A percentile compares a stretch with the other conserved stretches of the same genome.
phyloP scores from a whole-genome alignment of 2,888 invertebrate species.

The Thysanoteuthis rhombus region DNA sequence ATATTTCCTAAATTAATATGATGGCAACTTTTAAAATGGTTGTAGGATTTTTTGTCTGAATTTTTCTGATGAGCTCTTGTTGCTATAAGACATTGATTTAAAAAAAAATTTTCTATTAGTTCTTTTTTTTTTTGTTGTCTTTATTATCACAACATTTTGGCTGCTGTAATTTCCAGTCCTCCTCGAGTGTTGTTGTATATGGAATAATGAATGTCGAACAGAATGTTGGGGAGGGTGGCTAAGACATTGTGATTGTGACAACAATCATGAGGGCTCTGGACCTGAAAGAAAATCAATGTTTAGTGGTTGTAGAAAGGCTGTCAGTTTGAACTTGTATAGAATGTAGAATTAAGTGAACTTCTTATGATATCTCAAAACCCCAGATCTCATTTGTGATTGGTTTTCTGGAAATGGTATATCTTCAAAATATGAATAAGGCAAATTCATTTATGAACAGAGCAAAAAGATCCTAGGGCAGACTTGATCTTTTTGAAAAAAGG shows the following conservation, averaged over 20 bases:
- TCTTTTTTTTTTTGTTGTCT: neutral
- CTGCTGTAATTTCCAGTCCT: neutral
- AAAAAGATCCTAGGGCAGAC: neutral
- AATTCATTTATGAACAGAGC: no score
- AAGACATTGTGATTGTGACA: neutral
- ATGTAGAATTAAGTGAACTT: neutral
- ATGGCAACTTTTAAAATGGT: neutral
- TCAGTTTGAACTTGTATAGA: neutral
- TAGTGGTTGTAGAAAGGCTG: neutral
- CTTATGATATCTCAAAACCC: neutral
- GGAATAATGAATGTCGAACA: neutral
- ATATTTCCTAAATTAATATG: neutral
- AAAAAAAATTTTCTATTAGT: no score
- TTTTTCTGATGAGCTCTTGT: neutral
- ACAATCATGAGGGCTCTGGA: accelerated
- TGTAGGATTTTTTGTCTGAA: neutral
- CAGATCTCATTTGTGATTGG: neutral
- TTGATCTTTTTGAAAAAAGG: neutral
- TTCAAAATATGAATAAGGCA: neutral
- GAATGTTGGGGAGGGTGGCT: neutral
- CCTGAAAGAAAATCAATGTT: neutral
- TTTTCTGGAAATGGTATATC: neutral
- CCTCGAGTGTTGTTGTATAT: neutral
- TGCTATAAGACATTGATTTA: neutral
- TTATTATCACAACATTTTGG: neutral